Percentiles rank a stretch among this genome's conserved stretches.
These are phyloP conservation scores for Acleris laterana DNA, from an alignment of 2,888 invertebrate genomes.

Conservation along the genomic window DNA sequence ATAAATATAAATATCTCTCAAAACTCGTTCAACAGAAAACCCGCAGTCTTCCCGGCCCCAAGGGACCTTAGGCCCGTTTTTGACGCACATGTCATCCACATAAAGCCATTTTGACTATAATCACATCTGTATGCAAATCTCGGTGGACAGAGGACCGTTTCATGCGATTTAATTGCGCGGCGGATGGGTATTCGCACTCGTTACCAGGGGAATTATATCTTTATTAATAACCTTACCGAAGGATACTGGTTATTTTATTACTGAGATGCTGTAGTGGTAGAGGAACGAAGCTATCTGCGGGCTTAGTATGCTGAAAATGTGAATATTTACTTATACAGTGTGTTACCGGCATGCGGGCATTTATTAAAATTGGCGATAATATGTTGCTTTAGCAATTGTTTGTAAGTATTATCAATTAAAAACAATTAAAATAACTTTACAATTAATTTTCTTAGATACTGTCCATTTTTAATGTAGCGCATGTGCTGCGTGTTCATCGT, in stretches of 20 bases:
- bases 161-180: constrained; percentile 35
- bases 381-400: too few species aligned
- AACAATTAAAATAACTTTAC: too few species aligned
- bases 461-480: too few species aligned
- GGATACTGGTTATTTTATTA: constrained; percentile 43
- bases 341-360: too few species aligned
- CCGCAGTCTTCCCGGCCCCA: constrained; percentile 24
- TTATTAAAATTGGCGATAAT: too few species aligned
- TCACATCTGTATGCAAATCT: constrained; percentile 38
- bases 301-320: too few species aligned
- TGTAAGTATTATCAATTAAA: too few species aligned
- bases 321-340: too few species aligned
- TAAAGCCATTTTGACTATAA: constrained; percentile 38
- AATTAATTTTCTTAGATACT: too few species aligned
- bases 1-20: constrained; percentile 9
- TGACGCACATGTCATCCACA: constrained; percentile 37
- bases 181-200: constrained; percentile 37
- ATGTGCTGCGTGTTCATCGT: too few species aligned
- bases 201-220: constrained; percentile 41
- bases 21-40: constrained; percentile 28
- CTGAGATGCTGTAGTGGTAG: constrained; percentile 25
- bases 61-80: constrained; percentile 29
- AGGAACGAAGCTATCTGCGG: neutral
- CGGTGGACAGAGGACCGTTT: constrained; percentile 33
- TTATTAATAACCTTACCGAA: constrained; percentile 45